Base-by-base conservation (phyloP, 2,888 invertebrate species). In the Trachelus stipa region DNA sequence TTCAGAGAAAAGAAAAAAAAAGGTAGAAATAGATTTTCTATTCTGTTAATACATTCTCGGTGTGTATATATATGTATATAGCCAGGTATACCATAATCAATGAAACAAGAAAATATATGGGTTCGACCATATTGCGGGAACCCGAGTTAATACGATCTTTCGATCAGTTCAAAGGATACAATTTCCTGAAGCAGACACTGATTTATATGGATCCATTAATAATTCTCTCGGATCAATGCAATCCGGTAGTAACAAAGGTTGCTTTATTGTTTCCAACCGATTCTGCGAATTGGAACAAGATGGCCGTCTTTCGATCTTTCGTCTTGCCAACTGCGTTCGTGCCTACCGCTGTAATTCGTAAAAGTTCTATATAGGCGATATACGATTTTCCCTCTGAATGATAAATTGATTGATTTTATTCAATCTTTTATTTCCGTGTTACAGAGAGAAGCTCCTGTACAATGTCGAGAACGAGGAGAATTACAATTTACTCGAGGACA, bases 401-500 rank as follows among this genome's bases (percentile, higher is more conserved):
- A 9, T 15, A 40, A 23, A 73, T 73, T 81, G 75, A 76, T 75
- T 68, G 23, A 77, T 71, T 56, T 75, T 78, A 15, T 68, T 80
- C 75, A 69, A 75, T 34, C 9, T 71, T 11, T 11, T 69, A 81
- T 82, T 81, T 83, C 83, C 88, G 87, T 90, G 87, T 93, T 93
- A 74, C 93, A 95, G 95, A 87, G 93, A 94, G 83, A 93, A 93
- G 86, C 91, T 95, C 83, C 94, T 95, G 69, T 93, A 93, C 84
- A 95, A 95, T 86, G 93, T 95, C 76, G 93, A 93, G 82, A 92
- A 92, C 77, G 94, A 94, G 89, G 93, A 93, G 86, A 95, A 95
- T 91, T 95, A 95, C 89, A 95, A 95, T 85, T 94, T 95, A 88
- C 92, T 95, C 87, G 95, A 95, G 91, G 95, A 96, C 92, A 94